A percentile compares a stretch with the other conserved stretches of the same genome.
These are phyloP conservation scores for Magallana ariakensis DNA, from an alignment of 1,140 invertebrate species.

Conservation along the genomic window DNA sequence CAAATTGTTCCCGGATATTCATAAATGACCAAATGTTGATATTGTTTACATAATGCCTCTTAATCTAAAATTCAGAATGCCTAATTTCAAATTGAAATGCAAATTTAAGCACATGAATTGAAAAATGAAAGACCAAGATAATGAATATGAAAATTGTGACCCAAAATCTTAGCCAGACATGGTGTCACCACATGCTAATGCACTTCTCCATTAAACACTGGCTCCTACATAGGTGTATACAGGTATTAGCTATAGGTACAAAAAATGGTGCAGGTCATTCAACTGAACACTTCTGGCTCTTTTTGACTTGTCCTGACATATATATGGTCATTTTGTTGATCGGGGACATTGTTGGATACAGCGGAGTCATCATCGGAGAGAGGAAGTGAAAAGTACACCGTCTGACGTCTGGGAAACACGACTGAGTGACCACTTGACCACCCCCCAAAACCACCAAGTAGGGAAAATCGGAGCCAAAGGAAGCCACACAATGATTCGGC, in stretches of 20 bases:
- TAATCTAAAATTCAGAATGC: conserved; percentile 10
- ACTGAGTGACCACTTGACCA: conserved; percentile 2
- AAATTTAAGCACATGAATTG: conserved; percentile 27
- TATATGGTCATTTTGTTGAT: conserved; percentile 8
- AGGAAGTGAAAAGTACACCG: not conserved
- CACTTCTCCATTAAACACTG: not conserved
- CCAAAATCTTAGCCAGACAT: conserved; percentile 20
- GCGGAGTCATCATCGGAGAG: not conserved
- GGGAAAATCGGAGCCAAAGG: not conserved
- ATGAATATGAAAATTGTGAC: conserved; percentile 35
- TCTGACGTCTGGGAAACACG: not conserved
- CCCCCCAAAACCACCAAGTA: not conserved
- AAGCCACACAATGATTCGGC: no score
- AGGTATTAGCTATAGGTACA: conserved; percentile 2
- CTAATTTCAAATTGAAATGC: conserved; percentile 28
- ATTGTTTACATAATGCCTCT: not conserved
- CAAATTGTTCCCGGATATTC: not conserved
- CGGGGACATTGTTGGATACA: conserved; percentile 5
- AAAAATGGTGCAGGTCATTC: not conserved
- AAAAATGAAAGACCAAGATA: conserved; percentile 3
- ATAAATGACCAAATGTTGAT: conserved; percentile 1
- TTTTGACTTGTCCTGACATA: not conserved
- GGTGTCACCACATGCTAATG: conserved; percentile 14
- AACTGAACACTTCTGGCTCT: not conserved
- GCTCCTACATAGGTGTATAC: not conserved